These are phyloP conservation scores for Hestina assimilis DNA, from an alignment of 1,140 invertebrate genomes.

Conservation along the genomic window DNA sequence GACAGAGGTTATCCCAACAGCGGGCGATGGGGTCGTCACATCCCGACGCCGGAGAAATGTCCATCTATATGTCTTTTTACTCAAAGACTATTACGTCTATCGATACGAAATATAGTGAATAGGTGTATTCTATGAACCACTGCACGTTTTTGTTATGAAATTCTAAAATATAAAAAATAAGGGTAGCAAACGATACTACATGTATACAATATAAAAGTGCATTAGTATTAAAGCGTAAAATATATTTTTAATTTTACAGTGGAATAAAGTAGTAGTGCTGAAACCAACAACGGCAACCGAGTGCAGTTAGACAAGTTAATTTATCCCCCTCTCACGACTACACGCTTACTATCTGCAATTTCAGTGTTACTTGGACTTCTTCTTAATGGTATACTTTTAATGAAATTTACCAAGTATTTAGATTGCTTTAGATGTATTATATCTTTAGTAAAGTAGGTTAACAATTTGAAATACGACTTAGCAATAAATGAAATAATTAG, in stretches of 20 bases:
- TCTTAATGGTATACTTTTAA: constrained; percentile 1
- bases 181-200: too few species aligned
- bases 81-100: too few species aligned
- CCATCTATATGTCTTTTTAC: too few species aligned
- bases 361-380: not conserved
- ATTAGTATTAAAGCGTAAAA: not conserved
- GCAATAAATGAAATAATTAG: too few species aligned
- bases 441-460: not conserved
- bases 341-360: constrained; percentile 2
- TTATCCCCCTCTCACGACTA: constrained; percentile 2
- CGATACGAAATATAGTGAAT: too few species aligned
- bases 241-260: not conserved
- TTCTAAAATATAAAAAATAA: too few species aligned
- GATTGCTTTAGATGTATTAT: not conserved
- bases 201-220: too few species aligned
- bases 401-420: not conserved
- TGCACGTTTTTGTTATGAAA: too few species aligned
- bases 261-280: not conserved
- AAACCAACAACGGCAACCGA: constrained; percentile 4
- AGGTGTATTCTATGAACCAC: too few species aligned
- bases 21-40: too few species aligned
- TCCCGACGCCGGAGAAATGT: too few species aligned
- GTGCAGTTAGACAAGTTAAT: constrained; percentile 7
- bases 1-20: too few species aligned
- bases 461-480: not conserved